Base-by-base conservation (phyloP, 2,113 vertebrate genomes). In the Bufo bufo region DNA sequence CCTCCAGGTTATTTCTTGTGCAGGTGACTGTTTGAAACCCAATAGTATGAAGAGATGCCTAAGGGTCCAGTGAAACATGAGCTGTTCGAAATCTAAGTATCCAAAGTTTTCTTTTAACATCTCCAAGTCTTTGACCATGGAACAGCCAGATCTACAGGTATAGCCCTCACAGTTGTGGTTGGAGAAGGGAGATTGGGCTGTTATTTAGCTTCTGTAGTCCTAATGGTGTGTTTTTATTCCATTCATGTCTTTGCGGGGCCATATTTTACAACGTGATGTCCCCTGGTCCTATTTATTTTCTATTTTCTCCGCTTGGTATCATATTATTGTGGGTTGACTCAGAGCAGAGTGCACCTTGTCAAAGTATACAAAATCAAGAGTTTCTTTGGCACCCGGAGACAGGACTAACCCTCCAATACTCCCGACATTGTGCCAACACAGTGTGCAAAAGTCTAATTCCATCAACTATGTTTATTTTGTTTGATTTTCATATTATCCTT, bases 401-500 rank as follows among this genome's bases (percentile, higher is more conserved):
- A 75, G 7, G 72, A 49, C 47, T 75, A 50, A 91, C 92, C 81
- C 86, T 93, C 92, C 90, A 91, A 92, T 92, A 90, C 89, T 92
- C 92, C 80, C 82, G 90, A 90, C 91, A 92, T 90, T 79, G 80
- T 90, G 90, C 91, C 93, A 93, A 89, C 90, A 90, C 90, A 91
- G 91, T 89, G 89, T 88, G 92, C 91, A 92, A 92, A 94, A 94
- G 33, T 91, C 92, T 92, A 81, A 92, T 92, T 93, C 91, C 65
- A 92, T 93, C 92, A 89, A 91, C 84, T 85, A 90, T 91, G 92
- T 94, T 93, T 95, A 93, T 94, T 95, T 94, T 95, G 93, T 90
- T 91, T 93, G 59, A 91, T 91, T 92, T 90, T 91, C 13, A 87
- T 91, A 91, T 92, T 91, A 92, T 92, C 90, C 92, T 93, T 91